Base-by-base conservation (phyloP, 1,140 invertebrate genomes). In the Galleria mellonella region DNA sequence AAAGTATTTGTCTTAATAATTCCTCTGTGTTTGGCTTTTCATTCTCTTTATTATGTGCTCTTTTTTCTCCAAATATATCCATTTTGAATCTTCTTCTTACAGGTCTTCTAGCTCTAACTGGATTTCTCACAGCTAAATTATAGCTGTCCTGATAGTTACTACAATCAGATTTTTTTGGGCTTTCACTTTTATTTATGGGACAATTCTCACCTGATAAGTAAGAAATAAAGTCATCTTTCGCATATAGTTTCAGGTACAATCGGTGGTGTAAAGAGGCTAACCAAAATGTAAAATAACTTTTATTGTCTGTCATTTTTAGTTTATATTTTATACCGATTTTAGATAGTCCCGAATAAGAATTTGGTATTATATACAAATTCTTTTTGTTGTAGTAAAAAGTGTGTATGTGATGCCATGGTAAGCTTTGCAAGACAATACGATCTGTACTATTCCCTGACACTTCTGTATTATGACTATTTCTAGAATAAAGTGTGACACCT, bases 241-340 rank as follows among this genome's bases (percentile, higher is more conserved):
- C 90, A 56, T 91, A 89, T 15, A 93, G 74, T 66, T 91, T 91
- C 50, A 92, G 83, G 82, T 92, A 94, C 69, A 94, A 91, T 63
- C 92, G 90, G 70, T 93, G 92, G 67, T 94, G 92, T 13, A 93
- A 70, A 2, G 92, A 93, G 7, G 91, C 92, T 23, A 93, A 72
- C 66, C 91, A 91, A 72, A 93, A 93, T 46, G 91, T 90, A 62
- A 92, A 94, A 60, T 90, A 93, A 70, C 91, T 93, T 74, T 93
- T 94, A 68, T 91, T 91, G 47, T 90, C 88, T 55, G 90, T 88
- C 91, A 94, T 92, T 83, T 90, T 90, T 0, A 94, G 73, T 70
- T 93, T 93, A 67, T 92, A 92, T 70, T 93, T 93, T 36, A 89
- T 89, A 6, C 89, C 81, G 50, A 91, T 91, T 47, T 90, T 89